phyloP scores from a whole-genome alignment of 2,797 vertebrate genomes.

The Acanthiza pusilla region DNA sequence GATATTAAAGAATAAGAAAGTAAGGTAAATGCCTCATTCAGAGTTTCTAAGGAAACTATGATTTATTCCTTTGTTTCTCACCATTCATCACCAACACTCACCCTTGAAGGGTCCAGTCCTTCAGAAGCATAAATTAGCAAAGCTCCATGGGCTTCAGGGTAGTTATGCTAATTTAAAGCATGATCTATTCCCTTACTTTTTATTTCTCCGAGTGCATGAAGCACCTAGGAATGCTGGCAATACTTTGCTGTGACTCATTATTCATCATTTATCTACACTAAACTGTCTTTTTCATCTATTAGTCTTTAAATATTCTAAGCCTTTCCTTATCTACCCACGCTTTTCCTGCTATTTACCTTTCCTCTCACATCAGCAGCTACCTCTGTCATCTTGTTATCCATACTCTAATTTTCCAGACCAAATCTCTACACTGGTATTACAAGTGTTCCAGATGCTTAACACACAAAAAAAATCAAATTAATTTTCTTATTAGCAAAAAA shows the following conservation, averaged over 20 bases:
- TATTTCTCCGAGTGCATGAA: background rate
- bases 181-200: background rate
- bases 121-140: conserved; percentile 14
- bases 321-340: conserved; percentile 35
- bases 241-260: background rate
- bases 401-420: conserved; percentile 56
- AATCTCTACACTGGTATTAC: conserved; percentile 53
- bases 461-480: conserved; percentile 50
- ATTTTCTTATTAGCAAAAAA: conserved; percentile 59
- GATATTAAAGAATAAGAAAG: background rate
- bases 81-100: background rate
- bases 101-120: background rate
- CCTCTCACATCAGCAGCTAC: conserved; percentile 5
- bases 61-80: conserved; percentile 28
- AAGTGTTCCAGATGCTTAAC: conserved; percentile 59
- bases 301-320: conserved; percentile 40
- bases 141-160: background rate
- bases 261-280: conserved; percentile 39
- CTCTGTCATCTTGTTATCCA: conserved; percentile 27
- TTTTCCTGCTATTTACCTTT: conserved; percentile 54
- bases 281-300: conserved; percentile 23
- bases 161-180: conserved; percentile 1
- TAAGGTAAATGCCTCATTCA: background rate
- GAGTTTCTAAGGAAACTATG: background rate
- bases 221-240: background rate